Percentiles rank a stretch among this genome's conserved stretches.
Evolutionary conservation across 2,797 vertebrate species (phyloP).

Genomic region (Neomorphus geoffroyi): DNA sequence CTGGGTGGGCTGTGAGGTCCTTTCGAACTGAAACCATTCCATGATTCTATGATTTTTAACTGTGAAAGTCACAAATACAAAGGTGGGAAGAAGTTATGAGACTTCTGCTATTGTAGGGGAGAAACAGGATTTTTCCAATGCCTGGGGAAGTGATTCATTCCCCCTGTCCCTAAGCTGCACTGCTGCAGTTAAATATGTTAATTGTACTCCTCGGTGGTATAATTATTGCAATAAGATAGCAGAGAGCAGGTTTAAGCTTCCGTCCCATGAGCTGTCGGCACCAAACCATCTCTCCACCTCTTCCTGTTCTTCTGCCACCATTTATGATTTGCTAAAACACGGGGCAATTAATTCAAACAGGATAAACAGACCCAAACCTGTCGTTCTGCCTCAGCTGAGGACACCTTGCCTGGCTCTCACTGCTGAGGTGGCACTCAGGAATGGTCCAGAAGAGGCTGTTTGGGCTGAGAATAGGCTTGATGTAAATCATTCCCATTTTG

Average conservation of each 20-base stretch:
- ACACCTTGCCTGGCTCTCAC: neutral
- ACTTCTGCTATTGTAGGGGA: too few species aligned
- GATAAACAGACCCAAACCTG: accelerated
- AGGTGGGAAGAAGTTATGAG: too few species aligned
- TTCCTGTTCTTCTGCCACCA: neutral
- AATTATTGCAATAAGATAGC: neutral
- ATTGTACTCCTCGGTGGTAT: neutral
- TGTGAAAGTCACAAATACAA: too few species aligned
- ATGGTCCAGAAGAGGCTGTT: neutral
- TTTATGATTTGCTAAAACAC: neutral
- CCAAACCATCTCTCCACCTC: neutral
- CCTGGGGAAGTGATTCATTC: neutral
- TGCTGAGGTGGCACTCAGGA: neutral
- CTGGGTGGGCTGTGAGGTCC: too few species aligned
- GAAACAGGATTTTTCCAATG: neutral
- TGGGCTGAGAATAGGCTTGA: neutral
- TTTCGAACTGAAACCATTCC: too few species aligned
- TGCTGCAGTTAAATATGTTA: neutral
- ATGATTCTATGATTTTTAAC: too few species aligned
- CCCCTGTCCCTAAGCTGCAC: neutral
- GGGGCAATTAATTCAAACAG: neutral
- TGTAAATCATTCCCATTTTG: neutral
- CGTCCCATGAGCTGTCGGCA: neutral
- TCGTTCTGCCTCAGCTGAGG: neutral
- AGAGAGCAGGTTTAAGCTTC: neutral